Conservation (phyloP, 2,888 invertebrate genomes). For the Cabera pusaria region DNA sequence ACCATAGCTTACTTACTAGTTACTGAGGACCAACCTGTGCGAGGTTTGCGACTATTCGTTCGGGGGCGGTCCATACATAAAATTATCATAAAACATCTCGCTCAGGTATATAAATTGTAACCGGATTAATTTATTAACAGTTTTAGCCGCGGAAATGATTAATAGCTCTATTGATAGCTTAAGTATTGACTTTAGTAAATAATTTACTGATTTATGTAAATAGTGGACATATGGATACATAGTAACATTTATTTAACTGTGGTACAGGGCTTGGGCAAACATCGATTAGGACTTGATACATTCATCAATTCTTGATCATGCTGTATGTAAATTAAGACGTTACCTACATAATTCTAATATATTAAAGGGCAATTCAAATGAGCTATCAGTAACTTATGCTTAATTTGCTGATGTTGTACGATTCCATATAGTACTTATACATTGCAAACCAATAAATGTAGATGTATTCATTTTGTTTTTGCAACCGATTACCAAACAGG, state of each 20-base stretch:
- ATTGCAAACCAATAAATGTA: too few species aligned
- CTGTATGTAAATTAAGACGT: conserved; percentile 2
- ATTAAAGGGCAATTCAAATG: conserved; percentile 1
- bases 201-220: conserved; percentile 28
- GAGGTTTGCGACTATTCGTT: conserved; percentile 57
- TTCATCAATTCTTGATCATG: conserved; percentile 7
- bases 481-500: too few species aligned
- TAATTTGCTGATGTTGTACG: too few species aligned
- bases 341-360: background rate
- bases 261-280: conserved; percentile 10
- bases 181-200: conserved; percentile 34
- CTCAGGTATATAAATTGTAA: conserved; percentile 63
- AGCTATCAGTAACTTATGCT: too few species aligned
- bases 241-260: too few species aligned
- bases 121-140: conserved; percentile 61
- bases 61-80: conserved; percentile 66
- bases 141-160: conserved; percentile 49
- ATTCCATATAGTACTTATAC: too few species aligned
- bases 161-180: conserved; percentile 47
- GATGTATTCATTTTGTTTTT: too few species aligned
- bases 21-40: conserved; percentile 39
- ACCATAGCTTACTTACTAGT: background rate
- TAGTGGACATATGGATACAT: conserved; percentile 7
- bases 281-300: conserved; percentile 3
- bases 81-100: conserved; percentile 73